These are phyloP conservation scores for Apis laboriosa DNA, from an alignment of 1,140 invertebrate species.

Conservation along the genomic window DNA sequence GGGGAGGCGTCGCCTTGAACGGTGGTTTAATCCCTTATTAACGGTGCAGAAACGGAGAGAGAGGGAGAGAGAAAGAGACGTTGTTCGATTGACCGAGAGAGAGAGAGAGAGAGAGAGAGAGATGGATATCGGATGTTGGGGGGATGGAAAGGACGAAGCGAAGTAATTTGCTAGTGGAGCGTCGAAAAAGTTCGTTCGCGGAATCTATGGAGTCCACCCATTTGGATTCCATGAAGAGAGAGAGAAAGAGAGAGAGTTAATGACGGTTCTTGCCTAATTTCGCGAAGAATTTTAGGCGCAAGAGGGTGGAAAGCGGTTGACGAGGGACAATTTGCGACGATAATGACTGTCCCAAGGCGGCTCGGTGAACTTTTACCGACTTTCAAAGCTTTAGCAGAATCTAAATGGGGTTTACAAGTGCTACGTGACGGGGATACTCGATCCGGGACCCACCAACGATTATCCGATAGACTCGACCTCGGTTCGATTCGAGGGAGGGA, in stretches of 20 bases:
- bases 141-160: no score
- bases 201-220: neutral
- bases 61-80: no score
- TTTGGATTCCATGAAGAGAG: no score
- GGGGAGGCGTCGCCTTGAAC: neutral
- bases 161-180: no score
- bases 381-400: slow-evolving; percentile 26
- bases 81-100: no score
- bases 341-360: slow-evolving; percentile 36
- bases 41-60: no score
- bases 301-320: neutral
- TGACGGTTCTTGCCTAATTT: slow-evolving; percentile 12
- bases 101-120: no score
- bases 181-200: neutral
- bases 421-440: slow-evolving; percentile 40
- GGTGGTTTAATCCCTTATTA: neutral
- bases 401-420: slow-evolving; percentile 52
- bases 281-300: slow-evolving; percentile 7
- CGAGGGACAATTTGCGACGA: slow-evolving; percentile 35
- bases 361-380: slow-evolving; percentile 34
- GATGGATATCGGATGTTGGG: no score
- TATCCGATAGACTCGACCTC: neutral
- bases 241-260: neutral
- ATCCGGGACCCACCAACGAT: neutral
- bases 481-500: slow-evolving; percentile 25